Evolutionary conservation across 2,797 vertebrate species (phyloP).

Genomic region (Halcyon smyrnensis): DNA sequence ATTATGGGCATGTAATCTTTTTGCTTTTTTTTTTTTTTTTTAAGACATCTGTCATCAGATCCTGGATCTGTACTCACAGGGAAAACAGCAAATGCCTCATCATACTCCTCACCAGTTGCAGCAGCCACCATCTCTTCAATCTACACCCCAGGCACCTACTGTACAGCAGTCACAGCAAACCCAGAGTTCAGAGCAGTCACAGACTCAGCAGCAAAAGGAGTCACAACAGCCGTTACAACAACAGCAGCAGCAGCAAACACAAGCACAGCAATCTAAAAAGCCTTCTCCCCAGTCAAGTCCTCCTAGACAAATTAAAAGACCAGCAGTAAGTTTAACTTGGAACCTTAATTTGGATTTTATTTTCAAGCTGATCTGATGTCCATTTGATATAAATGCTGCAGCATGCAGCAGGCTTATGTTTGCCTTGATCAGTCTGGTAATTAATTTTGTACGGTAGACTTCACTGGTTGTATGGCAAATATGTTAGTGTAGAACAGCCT

Average conservation of each 20-base stretch:
- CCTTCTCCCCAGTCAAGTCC: slow-evolving; percentile 93
- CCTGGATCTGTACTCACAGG: slow-evolving; percentile 96
- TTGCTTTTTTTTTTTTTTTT: not conserved
- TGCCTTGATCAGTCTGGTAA: not conserved
- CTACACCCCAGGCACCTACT: slow-evolving; percentile 74
- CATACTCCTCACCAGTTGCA: slow-evolving; percentile 82
- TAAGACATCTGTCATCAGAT: slow-evolving; percentile 98
- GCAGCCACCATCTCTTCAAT: slow-evolving; percentile 77
- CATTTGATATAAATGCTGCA: not conserved
- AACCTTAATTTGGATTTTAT: not conserved
- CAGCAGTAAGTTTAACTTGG: slow-evolving; percentile 84
- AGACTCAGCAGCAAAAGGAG: slow-evolving; percentile 84
- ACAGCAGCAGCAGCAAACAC: slow-evolving; percentile 63
- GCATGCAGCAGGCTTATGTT: not conserved
- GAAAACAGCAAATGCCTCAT: slow-evolving; percentile 96
- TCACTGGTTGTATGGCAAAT: not conserved
- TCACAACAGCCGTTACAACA: slow-evolving; percentile 63
- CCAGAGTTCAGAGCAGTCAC: slow-evolving; percentile 82
- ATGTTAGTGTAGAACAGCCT: not conserved
- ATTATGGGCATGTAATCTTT: not conserved
- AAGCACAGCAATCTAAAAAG: slow-evolving; percentile 88
- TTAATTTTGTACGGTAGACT: not conserved
- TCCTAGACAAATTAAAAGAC: slow-evolving; percentile 88
- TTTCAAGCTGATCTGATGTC: not conserved
- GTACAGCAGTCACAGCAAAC: slow-evolving; percentile 70